Conservation (phyloP, 2,797 vertebrate species). For the Cyprinella venusta region DNA sequence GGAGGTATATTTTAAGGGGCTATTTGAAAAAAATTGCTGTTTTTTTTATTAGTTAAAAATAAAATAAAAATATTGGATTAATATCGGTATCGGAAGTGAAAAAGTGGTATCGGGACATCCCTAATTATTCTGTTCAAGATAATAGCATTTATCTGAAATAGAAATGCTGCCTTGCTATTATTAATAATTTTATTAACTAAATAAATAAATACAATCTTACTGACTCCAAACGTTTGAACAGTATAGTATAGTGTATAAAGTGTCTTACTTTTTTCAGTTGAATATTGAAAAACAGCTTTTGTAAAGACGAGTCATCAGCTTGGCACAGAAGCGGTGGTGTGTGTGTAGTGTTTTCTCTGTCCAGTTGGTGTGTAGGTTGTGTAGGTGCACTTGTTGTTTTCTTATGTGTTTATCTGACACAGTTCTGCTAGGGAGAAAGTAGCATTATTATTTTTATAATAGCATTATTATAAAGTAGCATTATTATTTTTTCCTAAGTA, state of each 20-base stretch:
- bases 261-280: background rate
- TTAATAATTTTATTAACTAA: background rate
- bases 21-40: too few species aligned
- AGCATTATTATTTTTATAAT: background rate
- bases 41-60: too few species aligned
- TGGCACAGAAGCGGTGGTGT: background rate
- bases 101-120: too few species aligned
- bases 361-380: slow-evolving; percentile 53
- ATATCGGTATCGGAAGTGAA: too few species aligned
- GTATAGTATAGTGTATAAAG: background rate
- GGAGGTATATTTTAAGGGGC: too few species aligned
- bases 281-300: background rate
- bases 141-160: background rate
- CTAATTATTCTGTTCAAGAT: background rate
- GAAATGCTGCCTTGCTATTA: background rate
- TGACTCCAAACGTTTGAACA: background rate
- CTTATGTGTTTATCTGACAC: slow-evolving; percentile 36
- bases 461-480: background rate
- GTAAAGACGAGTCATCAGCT: background rate
- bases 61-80: too few species aligned
- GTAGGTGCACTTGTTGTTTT: slow-evolving; percentile 30
- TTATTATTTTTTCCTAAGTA: background rate
- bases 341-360: slow-evolving; percentile 27
- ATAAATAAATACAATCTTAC: background rate
- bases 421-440: background rate